Percentiles rank a stretch among this genome's conserved stretches.
Conservation (phyloP, 2,888 invertebrate genomes). For the Synanthedon andrenaeformis region DNA sequence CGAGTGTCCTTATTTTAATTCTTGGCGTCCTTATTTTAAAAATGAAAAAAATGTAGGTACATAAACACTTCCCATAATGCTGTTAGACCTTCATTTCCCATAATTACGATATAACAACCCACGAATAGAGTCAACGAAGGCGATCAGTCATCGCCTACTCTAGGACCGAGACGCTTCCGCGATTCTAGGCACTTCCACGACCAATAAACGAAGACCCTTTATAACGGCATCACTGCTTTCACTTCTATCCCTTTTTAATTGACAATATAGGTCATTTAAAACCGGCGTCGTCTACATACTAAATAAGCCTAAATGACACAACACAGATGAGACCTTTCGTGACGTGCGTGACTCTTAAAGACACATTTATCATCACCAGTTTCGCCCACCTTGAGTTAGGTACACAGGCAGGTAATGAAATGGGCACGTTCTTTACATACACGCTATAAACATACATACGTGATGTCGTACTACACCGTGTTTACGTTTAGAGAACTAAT, state of each 20-base stretch:
- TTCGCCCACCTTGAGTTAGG: conserved; percentile 5
- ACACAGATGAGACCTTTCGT: neutral
- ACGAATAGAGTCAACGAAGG: neutral
- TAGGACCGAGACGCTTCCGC: neutral
- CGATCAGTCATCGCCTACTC: conserved; percentile 7
- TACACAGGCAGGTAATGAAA: neutral
- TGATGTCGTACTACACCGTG: neutral
- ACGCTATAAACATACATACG: neutral
- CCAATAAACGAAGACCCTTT: neutral
- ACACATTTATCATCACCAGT: conserved; percentile 8
- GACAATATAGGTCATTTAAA: neutral
- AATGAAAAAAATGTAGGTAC: neutral
- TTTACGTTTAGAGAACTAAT: neutral
- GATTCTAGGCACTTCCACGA: neutral
- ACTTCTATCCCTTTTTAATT: neutral
- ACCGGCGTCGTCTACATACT: neutral
- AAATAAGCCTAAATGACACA: neutral
- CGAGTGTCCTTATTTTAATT: too few relatives aligned
- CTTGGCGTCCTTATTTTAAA: too few relatives aligned
- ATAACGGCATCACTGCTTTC: neutral
- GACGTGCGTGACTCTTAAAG: neutral
- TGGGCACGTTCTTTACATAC: neutral
- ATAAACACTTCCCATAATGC: neutral
- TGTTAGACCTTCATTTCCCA: neutral
- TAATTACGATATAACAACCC: neutral